Conservation (phyloP, 2,797 vertebrate species). For the Phrynocephalus vlangalii region DNA sequence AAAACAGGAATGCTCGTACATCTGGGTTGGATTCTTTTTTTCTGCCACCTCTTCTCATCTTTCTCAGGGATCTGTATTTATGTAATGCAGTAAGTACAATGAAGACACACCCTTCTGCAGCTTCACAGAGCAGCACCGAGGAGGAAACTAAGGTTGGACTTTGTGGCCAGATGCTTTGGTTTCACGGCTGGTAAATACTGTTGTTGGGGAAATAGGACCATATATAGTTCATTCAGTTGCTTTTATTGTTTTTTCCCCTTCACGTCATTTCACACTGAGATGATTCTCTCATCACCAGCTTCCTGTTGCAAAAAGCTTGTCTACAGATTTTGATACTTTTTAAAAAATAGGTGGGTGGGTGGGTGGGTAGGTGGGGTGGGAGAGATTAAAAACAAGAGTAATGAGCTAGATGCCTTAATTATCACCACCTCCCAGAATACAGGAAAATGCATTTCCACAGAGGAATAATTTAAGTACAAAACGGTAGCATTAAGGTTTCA, state of each 20-base stretch:
- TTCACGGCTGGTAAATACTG: constrained; percentile 32
- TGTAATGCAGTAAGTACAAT: constrained; percentile 88
- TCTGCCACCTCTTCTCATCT: constrained; percentile 71
- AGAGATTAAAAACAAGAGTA: too few species aligned
- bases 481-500: not conserved
- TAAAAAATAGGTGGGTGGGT: not conserved
- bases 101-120: constrained; percentile 84
- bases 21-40: constrained; percentile 83
- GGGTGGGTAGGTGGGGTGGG: not conserved
- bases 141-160: constrained; percentile 40
- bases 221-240: constrained; percentile 33
- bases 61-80: constrained; percentile 98
- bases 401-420: constrained; percentile 68
- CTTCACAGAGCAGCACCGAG: constrained; percentile 84
- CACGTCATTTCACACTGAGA: constrained; percentile 21
- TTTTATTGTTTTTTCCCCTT: constrained; percentile 40
- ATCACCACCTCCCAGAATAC: constrained; percentile 17
- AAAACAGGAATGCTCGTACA: constrained; percentile 89
- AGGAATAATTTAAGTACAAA: constrained; percentile 42
- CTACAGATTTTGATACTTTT: constrained; percentile 35
- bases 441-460: constrained; percentile 65
- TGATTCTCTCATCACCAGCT: constrained; percentile 55
- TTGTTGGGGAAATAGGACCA: not conserved
- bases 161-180: constrained; percentile 42
- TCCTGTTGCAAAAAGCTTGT: constrained; percentile 56